These are phyloP conservation scores for Catagonus wagneri DNA, from an alignment of 2,113 vertebrate genomes.

Conservation along the genomic window DNA sequence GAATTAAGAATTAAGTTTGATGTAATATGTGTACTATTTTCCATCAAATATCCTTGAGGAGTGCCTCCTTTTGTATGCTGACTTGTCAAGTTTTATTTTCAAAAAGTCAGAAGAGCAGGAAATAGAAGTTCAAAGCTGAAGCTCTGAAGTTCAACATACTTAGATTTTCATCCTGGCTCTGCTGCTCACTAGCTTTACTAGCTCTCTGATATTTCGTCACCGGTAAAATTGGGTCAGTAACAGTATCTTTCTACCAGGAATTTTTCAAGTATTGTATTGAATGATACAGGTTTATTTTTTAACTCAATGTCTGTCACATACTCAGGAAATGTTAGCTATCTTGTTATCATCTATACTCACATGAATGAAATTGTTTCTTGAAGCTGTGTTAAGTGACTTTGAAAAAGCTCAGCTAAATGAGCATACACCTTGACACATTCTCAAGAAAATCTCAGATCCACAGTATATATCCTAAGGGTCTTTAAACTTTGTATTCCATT, in stretches of 20 bases:
- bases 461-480: neutral
- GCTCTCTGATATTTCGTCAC: neutral
- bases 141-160: neutral
- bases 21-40: neutral
- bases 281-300: neutral
- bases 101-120: neutral
- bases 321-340: neutral
- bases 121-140: neutral
- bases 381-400: neutral
- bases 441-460: neutral
- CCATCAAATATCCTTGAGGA: neutral
- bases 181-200: neutral
- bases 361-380: neutral
- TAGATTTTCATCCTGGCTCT: neutral
- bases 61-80: neutral
- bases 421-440: neutral
- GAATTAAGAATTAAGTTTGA: constrained; percentile 4
- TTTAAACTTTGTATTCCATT: neutral
- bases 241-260: neutral
- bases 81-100: neutral
- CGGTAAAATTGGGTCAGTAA: neutral
- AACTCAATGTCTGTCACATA: neutral
- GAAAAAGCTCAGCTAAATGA: constrained; percentile 1
- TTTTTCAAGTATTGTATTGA: neutral
- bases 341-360: neutral